Evolutionary conservation across 2,888 invertebrate genomes (phyloP), one percentile per base, ranked within the genome.

Genomic region (Drosophila quinaria): DNA sequence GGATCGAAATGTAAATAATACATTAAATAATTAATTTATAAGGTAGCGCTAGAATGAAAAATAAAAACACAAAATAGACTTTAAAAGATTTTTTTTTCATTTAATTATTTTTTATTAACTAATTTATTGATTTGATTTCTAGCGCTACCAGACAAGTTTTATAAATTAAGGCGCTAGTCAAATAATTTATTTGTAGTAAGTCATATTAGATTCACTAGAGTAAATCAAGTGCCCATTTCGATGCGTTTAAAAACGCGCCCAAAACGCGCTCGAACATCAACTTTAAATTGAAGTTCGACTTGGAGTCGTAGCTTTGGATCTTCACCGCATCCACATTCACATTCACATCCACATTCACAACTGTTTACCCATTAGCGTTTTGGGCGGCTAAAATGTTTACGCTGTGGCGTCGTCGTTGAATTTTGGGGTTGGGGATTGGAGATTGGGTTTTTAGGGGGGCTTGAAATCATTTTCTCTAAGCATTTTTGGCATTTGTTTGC

Each of bases 361-460:
- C 56, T 90, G 89, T 91, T 91, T 90, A 87, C 90, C 90, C 90
- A 91, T 90, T 91, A 90, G 89, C 90, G 91, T 89, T 85, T 82
- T 85, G 82, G 75, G 74, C 76, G 65, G 59, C 79, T 85, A 81
- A 86, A 86, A 86, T 86, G 81, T 86, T 86, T 86, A 72, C 82
- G 72, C 67, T 78, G 76, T 61, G 81, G 62, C 74, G 78, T 66
- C 75, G 80, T 46, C 68, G 35, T 42, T 62, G 55, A 19, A 39
- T 54, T 46, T 60, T 61, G 29, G 13, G 39, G 15, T 50, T n/a
- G 35, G 25, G 10, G 39, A 15, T 56, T 59, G 25, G 9, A 25
- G 19, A 17, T 8, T 15, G 13, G 47, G 19, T 4, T n/a, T 22
- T 33, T 33, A 10, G 10, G 11, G 35, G 41, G 29, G 69, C 64